These are phyloP conservation scores for Ptychobarbus kaznakovi DNA, from an alignment of 2,797 vertebrate genomes.

Conservation along the genomic window DNA sequence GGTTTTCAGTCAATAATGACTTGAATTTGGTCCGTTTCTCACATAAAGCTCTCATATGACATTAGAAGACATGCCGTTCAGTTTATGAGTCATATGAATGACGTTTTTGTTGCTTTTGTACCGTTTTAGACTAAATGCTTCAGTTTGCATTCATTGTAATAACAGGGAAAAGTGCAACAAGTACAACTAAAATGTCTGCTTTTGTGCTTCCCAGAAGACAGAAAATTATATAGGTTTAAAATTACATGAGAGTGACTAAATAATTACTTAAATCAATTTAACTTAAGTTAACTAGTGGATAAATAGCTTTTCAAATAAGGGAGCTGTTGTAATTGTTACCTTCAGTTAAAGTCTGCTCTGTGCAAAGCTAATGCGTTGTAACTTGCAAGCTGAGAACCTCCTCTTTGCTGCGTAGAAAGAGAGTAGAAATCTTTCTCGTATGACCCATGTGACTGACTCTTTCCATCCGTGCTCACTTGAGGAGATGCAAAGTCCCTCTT, in stretches of 20 bases:
- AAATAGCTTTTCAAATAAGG: slow-evolving; percentile 7
- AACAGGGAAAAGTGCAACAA: neutral
- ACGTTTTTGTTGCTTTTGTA: neutral
- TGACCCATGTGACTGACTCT: slow-evolving; percentile 79
- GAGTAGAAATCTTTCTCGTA: slow-evolving; percentile 72
- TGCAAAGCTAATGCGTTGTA: slow-evolving; percentile 54
- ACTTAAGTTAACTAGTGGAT: slow-evolving; percentile 11
- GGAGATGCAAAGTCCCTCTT: slow-evolving; percentile 71
- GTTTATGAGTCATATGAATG: neutral
- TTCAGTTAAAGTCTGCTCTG: slow-evolving; percentile 38
- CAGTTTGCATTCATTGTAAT: neutral
- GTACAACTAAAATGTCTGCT: neutral
- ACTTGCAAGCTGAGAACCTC: slow-evolving; percentile 69
- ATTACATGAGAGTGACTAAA: neutral
- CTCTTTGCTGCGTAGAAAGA: slow-evolving; percentile 67
- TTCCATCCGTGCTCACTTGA: slow-evolving; percentile 72
- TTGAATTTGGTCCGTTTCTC: neutral
- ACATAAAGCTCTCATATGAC: neutral
- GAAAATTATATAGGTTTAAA: neutral
- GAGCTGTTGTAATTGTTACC: slow-evolving; percentile 37
- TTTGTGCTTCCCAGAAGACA: neutral
- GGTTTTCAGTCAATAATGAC: neutral
- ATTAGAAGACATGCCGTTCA: neutral
- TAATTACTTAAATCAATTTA: neutral
- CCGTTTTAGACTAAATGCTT: neutral